Base-by-base conservation (phyloP, 2,888 invertebrate species). In the Tanypteryx hageni region DNA sequence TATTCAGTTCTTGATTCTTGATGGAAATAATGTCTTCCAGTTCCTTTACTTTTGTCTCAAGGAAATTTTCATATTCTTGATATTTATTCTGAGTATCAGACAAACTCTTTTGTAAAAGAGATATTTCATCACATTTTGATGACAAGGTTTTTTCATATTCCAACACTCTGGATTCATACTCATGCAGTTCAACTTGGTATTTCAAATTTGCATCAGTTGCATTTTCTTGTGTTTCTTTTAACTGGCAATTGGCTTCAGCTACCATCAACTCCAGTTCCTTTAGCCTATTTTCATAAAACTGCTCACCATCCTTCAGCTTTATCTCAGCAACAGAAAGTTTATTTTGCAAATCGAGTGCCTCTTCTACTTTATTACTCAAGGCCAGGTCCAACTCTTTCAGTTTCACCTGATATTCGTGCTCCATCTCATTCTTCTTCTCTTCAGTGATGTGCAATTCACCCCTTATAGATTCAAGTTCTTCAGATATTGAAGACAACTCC, bases 401-500 rank as follows among this genome's bases (percentile, higher is more conserved):
- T 18, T 82, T 92, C 9, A 31, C 84, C 56, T 92, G 59, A 58
- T 83, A 27, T 7, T 92, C 82, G 61, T 92, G 92, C 16, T 92
- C 92, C 22, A 83, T 58, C 31, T 59, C 31, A 14, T 18, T 31
- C 13, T 58, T 82, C 31, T 59, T 82, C 22, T 92, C 61, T 14
- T 56, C 59, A 13, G 61, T 16, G n/a, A 56, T 18, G 44, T 59
- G 44, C 44, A 89, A 16, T 81, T 92, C 92, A 22, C 89, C 64
- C 14, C 64, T 89, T 27, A 89, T n/a, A 5, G n/a, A 18, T 27
- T 89, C 89, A n/a, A 96, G 97, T 93, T 96, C 96, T 0, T 95
- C 94, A 0, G 96, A 96, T 94, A 97, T 98, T 94, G 97, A 98
- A 94, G 98, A 98, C 14, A 98, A 95, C 94, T 96, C 97, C 0